Conservation (phyloP, 2,888 invertebrate genomes). For the Cataglyphis cursor region DNA sequence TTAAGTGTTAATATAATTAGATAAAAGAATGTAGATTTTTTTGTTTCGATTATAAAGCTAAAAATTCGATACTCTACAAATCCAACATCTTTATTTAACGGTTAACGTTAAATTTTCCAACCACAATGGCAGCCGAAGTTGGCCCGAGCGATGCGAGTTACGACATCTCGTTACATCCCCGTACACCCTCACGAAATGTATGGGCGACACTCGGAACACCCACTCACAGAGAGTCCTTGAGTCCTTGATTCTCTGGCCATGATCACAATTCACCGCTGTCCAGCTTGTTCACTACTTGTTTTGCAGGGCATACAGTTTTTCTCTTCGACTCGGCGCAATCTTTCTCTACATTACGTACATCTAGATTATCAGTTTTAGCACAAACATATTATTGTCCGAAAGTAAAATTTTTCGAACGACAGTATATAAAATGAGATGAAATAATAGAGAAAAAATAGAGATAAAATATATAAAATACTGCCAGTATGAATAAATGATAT, state of each 20-base stretch:
- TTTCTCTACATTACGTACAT: neutral
- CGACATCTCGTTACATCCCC: slow-evolving; percentile 72
- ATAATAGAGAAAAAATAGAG: neutral
- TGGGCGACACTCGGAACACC: slow-evolving; percentile 66
- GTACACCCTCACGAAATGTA: slow-evolving; percentile 69
- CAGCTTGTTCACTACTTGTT: slow-evolving; percentile 50
- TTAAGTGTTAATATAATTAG: neutral
- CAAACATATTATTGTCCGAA: neutral
- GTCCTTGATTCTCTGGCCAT: slow-evolving; percentile 53
- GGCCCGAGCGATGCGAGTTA: slow-evolving; percentile 68
- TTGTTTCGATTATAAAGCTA: neutral
- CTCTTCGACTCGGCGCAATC: neutral
- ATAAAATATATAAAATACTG: neutral
- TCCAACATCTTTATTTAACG: slow-evolving; percentile 66
- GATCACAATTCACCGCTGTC: slow-evolving; percentile 49
- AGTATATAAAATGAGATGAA: slow-evolving; percentile 1
- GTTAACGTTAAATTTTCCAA: slow-evolving; percentile 69
- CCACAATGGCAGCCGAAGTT: slow-evolving; percentile 70
- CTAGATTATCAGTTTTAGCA: slow-evolving; percentile 2
- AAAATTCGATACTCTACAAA: neutral
- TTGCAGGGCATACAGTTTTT: slow-evolving; percentile 18
- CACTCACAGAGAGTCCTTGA: slow-evolving; percentile 52
- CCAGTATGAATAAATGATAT: neutral
- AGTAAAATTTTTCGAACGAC: neutral
- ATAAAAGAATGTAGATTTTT: neutral